Evolutionary conservation across 2,797 vertebrate genomes (phyloP), one percentile per base, ranked within the genome.

Genomic region (Rallus crepitans): DNA sequence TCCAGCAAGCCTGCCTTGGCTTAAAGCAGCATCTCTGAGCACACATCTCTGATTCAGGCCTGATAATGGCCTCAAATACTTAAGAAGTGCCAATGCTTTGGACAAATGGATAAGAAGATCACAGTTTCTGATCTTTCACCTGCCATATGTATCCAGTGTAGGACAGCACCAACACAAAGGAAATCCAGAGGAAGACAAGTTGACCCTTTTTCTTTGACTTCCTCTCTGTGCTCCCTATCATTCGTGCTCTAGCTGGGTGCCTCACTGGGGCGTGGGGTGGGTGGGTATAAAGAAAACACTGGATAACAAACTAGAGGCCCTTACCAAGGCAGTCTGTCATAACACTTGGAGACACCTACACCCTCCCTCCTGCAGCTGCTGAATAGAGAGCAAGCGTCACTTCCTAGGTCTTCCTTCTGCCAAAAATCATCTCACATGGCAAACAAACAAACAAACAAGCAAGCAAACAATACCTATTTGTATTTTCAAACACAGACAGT

Each of bases 51-150:
- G 52, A 47, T 82, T 82, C 63, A 55, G 25, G 18, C 18, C 23
- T 61, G 19, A 30, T 5, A 1, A 1, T 71, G 40, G 86, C 57
- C 42, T 65, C 61, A 76, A 52, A 59, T 24, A 77, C 25, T 80
- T 77, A 63, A 39, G 52, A 85, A 79, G 20, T 55, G 4, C 40
- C 19, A 48, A 15, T 66, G 57, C 31, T 69, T 87, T 75, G 48
- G 72, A 73, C 39, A 94, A 96, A 80, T 10, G 40, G 75, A 72
- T 60, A 80, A 48, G 50, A 82, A 82, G 65, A 82, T 27, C 40
- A 66, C 15, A 57, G 39, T 52, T 61, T 79, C 42, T 87, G 0
- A 0, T 53, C 1, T 1, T 53, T 90, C 65, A 68, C 18, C 47
- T 81, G 40, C 20, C 31, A 33, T 30, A 65, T 59, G 40, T 72